These are phyloP conservation scores for Aleiodes leptofemur DNA, from an alignment of 2,888 invertebrate genomes.

Conservation along the genomic window DNA sequence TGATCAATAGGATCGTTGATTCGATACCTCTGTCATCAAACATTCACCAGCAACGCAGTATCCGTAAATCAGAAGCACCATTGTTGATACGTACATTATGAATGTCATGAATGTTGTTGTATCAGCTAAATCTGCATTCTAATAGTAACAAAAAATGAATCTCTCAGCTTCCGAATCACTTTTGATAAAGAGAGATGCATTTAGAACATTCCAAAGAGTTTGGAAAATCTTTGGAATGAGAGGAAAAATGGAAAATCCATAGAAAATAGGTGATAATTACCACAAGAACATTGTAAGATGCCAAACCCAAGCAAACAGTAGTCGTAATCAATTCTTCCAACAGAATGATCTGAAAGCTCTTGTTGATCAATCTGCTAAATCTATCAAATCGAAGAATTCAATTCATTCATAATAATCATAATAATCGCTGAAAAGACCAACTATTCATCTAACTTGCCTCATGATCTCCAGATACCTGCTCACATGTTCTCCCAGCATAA, in stretches of 20 bases:
- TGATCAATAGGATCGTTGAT: not conserved
- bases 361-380: constrained; percentile 42
- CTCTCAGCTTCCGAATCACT: too few species aligned
- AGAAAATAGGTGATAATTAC: constrained; percentile 12
- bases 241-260: too few species aligned
- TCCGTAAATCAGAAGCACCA: constrained; percentile 49
- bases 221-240: too few species aligned
- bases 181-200: too few species aligned
- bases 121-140: constrained; percentile 43
- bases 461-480: constrained; percentile 46
- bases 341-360: constrained; percentile 44
- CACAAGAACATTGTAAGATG: constrained; percentile 45
- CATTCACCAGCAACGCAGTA: constrained; percentile 52
- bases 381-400: constrained; percentile 26
- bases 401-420: not conserved
- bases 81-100: constrained; percentile 39
- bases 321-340: constrained; percentile 48
- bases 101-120: constrained; percentile 42
- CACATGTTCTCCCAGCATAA: constrained; percentile 35
- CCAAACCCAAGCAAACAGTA: constrained; percentile 48
- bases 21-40: constrained; percentile 46
- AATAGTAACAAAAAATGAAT: constrained; percentile 5
- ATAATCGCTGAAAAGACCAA: not conserved
- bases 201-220: too few species aligned
- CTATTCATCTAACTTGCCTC: constrained; percentile 28